Conservation (phyloP, 2,113 vertebrate genomes). For the Cacatua alba region DNA sequence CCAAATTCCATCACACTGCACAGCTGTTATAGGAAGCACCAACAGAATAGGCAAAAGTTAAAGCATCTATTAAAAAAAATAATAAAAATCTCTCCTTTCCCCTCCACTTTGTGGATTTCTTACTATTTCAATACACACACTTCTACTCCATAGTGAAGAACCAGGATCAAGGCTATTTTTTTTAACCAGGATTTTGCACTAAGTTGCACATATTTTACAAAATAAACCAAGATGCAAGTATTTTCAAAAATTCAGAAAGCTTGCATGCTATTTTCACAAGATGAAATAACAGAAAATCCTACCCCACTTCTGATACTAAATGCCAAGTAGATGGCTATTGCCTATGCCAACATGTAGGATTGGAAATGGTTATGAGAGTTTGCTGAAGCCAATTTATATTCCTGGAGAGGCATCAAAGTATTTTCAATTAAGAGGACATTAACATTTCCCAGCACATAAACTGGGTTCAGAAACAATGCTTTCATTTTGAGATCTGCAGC, state of each 20-base stretch:
- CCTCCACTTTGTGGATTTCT: neutral
- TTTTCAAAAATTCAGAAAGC: neutral
- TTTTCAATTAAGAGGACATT: neutral
- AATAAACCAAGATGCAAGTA: neutral
- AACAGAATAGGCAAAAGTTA: neutral
- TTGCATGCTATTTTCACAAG: neutral
- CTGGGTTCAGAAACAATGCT: neutral
- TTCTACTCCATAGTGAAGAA: neutral
- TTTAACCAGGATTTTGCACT: neutral
- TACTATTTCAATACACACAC: neutral
- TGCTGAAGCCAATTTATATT: neutral
- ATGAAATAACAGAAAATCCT: neutral
- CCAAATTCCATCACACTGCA: neutral
- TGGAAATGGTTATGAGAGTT: neutral
- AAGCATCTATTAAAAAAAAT: neutral
- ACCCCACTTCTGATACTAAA: neutral
- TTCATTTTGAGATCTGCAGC: neutral
- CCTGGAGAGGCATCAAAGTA: neutral
- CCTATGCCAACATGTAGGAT: neutral
- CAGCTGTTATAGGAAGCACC: fast-evolving
- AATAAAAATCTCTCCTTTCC: neutral
- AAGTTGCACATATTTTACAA: neutral
- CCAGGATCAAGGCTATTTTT: neutral
- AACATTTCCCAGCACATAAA: neutral
- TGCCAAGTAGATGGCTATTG: neutral